These are phyloP conservation scores for Plebejus melissa DNA, from an alignment of 2,888 invertebrate genomes.

Conservation along the genomic window DNA sequence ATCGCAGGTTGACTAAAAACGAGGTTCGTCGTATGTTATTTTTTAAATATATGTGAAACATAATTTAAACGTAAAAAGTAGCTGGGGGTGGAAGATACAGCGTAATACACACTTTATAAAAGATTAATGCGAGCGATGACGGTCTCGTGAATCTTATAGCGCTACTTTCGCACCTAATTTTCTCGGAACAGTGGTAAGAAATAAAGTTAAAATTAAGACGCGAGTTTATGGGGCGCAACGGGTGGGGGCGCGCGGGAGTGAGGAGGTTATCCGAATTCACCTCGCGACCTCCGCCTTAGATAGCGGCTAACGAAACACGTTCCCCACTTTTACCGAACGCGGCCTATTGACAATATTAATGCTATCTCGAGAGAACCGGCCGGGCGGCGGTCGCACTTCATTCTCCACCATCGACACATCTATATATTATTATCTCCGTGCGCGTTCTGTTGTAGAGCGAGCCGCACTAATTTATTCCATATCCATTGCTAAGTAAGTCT, in stretches of 20 bases:
- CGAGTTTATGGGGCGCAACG: constrained; percentile 78
- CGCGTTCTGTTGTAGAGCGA: constrained; percentile 17
- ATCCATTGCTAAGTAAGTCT: constrained; percentile 68
- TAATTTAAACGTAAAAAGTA: constrained; percentile 11
- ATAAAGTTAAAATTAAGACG: constrained; percentile 79
- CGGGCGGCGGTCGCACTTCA: neutral
- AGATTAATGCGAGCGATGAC: constrained; percentile 43
- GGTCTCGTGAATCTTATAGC: constrained; percentile 56
- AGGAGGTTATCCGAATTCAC: constrained; percentile 75
- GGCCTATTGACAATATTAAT: constrained; percentile 79
- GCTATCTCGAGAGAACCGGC: constrained; percentile 68
- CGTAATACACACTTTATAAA: constrained; percentile 22
- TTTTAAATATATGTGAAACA: neutral
- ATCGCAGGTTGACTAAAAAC: neutral
- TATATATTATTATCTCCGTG: neutral
- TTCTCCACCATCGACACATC: constrained; percentile 49
- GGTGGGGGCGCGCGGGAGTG: constrained; percentile 54
- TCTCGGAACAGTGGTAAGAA: constrained; percentile 74
- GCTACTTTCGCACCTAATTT: constrained; percentile 76
- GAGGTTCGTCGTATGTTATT: neutral
- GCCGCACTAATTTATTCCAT: constrained; percentile 73
- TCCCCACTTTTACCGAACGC: constrained; percentile 78
- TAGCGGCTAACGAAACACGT: constrained; percentile 79
- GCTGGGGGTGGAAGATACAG: neutral
- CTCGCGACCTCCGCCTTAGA: constrained; percentile 75